Evolutionary conservation across 2,888 invertebrate species (phyloP), one percentile per base, ranked within the genome.

Genomic region (Epistrophe eligans): DNA sequence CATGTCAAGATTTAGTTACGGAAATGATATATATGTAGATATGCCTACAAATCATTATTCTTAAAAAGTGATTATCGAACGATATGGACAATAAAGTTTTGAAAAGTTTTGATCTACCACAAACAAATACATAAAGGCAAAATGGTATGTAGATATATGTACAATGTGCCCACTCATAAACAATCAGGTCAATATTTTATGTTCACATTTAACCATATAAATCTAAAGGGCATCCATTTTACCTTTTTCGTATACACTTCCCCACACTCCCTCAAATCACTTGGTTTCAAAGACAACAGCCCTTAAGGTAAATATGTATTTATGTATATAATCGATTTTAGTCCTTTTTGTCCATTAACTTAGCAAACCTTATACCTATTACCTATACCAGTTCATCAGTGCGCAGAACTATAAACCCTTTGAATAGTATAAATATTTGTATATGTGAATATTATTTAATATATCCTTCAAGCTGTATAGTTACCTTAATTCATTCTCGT

Each of bases 251-350:
- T 11, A 6, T 28, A 52, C 52, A 52, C 55, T 17, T 3, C 24
- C 24, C 24, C 50, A 2, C 13, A 17, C 67, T 67, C 70, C 48
- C n/a, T 11, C 15, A 57, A 60, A n/a, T 64, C 71, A 81, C 57
- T 62, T 67, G 52, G 62, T 55, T 60, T 9, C 52, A 28, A 8
- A 52, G 67, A 60, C 57, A 40, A 52, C 40, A 71, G 58, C 28
- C 60, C 52, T 24, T 45, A 40, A 55, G 70, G 76, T 73, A 84
- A 79, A 70, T 32, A n/a, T 73, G 9, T 62, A 77, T 79, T 32
- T 50, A 40, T 43, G 40, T 60, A 72, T 15, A 66, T 67, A 81
- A 85, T 85, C 85, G 85, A 84, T 84, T 43, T 60, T 28, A 57
- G 28, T 58, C 19, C 38, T 24, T 38, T 58, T 40, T 48, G 35